Evolutionary conservation across 1,140 invertebrate genomes (phyloP), one percentile per base, ranked within the genome.

Genomic region (Nomia melanderi): DNA sequence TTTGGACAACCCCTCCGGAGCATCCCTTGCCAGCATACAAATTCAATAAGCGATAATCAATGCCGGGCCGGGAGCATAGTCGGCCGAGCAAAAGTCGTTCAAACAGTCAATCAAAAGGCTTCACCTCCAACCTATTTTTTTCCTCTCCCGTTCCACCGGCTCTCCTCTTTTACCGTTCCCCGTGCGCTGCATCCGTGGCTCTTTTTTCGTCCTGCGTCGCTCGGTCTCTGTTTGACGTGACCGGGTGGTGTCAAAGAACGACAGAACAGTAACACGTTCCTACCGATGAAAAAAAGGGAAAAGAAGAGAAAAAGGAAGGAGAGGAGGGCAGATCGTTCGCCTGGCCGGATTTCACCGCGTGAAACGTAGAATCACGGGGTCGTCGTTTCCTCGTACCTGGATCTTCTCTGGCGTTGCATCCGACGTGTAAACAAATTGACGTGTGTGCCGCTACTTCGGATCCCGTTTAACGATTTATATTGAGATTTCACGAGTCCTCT

Each of bases 11-110:
- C 73, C 77, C 47, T 67, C 59, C 81, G 77, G 73, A 74, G 79
- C 79, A 82, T 62, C 78, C 66, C 76, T 84, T 74, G 83, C 83
- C 66, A 53, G 64, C 76, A 77, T 82, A 85, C 89, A 91, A 92
- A 92, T 91, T 90, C 89, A 91, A 92, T 92, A 91, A 92, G 88
- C 84, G 87, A 91, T 92, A 91, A 92, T 92, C 91, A 92, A 92
- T 92, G 90, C 87, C 86, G 91, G 85, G 80, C 86, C 79, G 84
- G 84, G 82, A 74, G 82, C 75, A 80, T 87, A 87, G 83, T 73
- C 82, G 85, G 79, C 79, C 84, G 88, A 89, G 89, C 90, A 90
- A 90, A 91, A 91, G 91, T 91, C 90, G 90, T 90, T 91, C 90
- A 91, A 92, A 92, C 90, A 92, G 91, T 92, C 89, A 92, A 92